These are phyloP conservation scores for Eulithis testata DNA, from an alignment of 2,888 invertebrate genomes.

Conservation along the genomic window DNA sequence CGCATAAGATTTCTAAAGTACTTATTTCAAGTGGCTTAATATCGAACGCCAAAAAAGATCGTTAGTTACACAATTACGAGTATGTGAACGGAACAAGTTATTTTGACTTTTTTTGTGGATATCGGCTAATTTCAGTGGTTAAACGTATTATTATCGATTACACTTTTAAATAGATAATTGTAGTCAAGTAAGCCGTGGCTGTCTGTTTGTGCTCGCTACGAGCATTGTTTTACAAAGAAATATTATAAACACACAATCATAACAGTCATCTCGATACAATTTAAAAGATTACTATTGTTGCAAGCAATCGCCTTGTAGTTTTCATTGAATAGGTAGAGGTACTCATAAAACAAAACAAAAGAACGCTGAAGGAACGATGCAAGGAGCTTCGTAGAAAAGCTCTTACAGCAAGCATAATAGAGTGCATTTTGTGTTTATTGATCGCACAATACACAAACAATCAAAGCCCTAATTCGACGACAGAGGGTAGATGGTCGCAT, in stretches of 20 bases:
- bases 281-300: slow-evolving; percentile 1
- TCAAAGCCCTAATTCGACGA: slow-evolving; percentile 18
- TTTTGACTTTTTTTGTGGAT: slow-evolving; percentile 3
- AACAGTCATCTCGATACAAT: background rate
- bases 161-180: background rate
- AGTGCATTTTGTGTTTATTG: slow-evolving; percentile 23
- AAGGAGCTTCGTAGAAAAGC: slow-evolving; percentile 11
- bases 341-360: slow-evolving; percentile 9
- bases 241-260: background rate
- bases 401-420: slow-evolving; percentile 13
- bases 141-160: slow-evolving; percentile 4
- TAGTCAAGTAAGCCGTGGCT: background rate
- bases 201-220: background rate
- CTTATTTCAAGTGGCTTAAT: background rate
- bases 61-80: background rate
- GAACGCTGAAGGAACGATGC: slow-evolving; percentile 5
- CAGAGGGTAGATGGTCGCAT: slow-evolving; percentile 9
- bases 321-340: background rate
- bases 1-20: slow-evolving; percentile 9
- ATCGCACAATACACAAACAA: slow-evolving; percentile 31
- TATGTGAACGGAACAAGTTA: background rate
- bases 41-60: slow-evolving; percentile 1
- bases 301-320: slow-evolving; percentile 1
- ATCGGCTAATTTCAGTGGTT: slow-evolving; percentile 2
- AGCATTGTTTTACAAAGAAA: slow-evolving; percentile 7